phyloP scores from a whole-genome alignment of 2,797 vertebrate genomes.

The Hirundo rustica region DNA sequence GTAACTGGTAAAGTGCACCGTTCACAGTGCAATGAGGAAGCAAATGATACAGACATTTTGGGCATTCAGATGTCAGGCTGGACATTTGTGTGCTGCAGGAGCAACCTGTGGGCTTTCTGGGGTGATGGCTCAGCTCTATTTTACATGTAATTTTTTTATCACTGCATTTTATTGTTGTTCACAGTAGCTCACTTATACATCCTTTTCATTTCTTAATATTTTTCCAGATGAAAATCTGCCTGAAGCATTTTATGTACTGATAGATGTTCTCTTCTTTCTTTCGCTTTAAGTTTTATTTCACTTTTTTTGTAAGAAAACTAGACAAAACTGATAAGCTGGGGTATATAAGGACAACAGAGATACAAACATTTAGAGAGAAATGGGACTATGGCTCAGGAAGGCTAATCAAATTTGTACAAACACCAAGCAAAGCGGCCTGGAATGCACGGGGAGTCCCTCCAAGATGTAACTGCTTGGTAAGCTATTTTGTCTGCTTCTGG shows the following conservation, averaged over 20 bases:
- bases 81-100: neutral
- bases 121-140: neutral
- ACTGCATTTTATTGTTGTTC: slow-evolving; percentile 57
- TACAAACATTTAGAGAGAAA: slow-evolving; percentile 27
- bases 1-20: neutral
- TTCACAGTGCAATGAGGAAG: neutral
- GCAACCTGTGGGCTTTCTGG: slow-evolving; percentile 25
- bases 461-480: neutral
- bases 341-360: slow-evolving; percentile 64
- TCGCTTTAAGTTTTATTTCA: slow-evolving; percentile 50
- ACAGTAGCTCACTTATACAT: slow-evolving; percentile 60
- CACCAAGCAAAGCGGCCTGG: neutral
- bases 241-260: slow-evolving; percentile 69
- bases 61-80: neutral
- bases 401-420: neutral
- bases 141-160: slow-evolving; percentile 39
- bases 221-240: slow-evolving; percentile 72
- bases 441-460: neutral
- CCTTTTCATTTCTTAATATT: slow-evolving; percentile 69
- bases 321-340: slow-evolving; percentile 61
- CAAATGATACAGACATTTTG: neutral
- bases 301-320: slow-evolving; percentile 41
- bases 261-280: slow-evolving; percentile 55
- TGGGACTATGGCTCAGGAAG: neutral
- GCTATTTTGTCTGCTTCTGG: neutral